phyloP scores from a whole-genome alignment of 1,140 invertebrate species.

The Diprion similis region DNA sequence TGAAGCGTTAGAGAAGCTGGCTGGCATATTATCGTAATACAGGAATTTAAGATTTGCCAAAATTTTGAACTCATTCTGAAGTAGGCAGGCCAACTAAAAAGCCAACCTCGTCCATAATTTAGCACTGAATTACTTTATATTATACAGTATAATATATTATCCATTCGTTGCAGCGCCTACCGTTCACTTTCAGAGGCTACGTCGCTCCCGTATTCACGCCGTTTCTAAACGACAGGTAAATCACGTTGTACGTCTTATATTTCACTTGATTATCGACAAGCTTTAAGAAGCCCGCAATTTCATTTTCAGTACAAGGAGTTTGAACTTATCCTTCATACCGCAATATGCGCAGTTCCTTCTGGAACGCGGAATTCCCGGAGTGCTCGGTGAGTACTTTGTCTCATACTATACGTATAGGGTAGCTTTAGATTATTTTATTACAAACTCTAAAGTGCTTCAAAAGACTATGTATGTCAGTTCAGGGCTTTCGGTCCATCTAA shows the following conservation, averaged over 20 bases:
- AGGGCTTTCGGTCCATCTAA: neutral
- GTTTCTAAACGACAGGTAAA: constrained; percentile 66
- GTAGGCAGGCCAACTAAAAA: neutral
- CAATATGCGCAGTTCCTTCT: constrained; percentile 69
- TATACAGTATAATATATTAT: neutral
- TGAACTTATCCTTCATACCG: constrained; percentile 67
- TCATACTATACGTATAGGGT: neutral
- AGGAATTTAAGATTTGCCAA: too few species aligned
- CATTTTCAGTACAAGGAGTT: constrained; percentile 45
- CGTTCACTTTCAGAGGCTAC: constrained; percentile 61
- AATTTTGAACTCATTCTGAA: too few species aligned
- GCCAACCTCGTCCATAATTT: neutral
- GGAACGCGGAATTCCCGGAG: constrained; percentile 65
- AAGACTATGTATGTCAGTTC: too few species aligned
- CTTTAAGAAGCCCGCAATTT: neutral
- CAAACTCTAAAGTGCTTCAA: too few species aligned
- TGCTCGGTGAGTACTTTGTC: constrained; percentile 66
- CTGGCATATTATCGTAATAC: too few species aligned
- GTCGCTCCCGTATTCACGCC: constrained; percentile 75
- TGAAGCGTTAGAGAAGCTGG: too few species aligned
- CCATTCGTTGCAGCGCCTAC: constrained; percentile 25
- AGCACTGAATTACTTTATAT: neutral
- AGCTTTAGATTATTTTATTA: too few species aligned
- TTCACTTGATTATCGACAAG: constrained; percentile 8
- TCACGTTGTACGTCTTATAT: constrained; percentile 22